Base-by-base conservation (phyloP, 2,113 vertebrate species). In the Pollachius pollachius region DNA sequence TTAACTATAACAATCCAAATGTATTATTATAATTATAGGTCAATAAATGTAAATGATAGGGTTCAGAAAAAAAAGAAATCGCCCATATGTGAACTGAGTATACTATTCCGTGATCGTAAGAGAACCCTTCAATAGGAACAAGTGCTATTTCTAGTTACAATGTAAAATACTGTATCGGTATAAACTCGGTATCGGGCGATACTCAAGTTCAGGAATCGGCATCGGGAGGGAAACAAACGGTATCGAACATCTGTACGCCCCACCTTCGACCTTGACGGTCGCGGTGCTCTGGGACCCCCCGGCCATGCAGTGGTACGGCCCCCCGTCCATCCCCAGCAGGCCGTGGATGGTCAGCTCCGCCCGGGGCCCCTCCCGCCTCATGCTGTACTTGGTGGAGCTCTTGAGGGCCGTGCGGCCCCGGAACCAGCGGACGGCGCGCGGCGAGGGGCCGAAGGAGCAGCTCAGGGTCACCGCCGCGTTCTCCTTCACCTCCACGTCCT, bases 361-460 rank as follows among this genome's bases (percentile, higher is more conserved):
- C 12, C 88, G 90, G 59, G 90, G 89, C 16, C 92, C 92, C 27
- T 96, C 94, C 67, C 93, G 71, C 61, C 70, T 94, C 86, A 95
- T 93, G 69, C 76, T 92, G 89, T 93, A 94, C 71, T 96, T 97
- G 59, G 93, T 92, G 0, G 94, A 95, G 0, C 88, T 78, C 52
- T 92, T 88, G 0, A 99, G 86, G 23, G 89, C 90, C 0, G 67
- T 89, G 15, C 94, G 90, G 0, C 87, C 96, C 84, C 95, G 96
- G 74, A 95, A 98, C 97, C 97, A 99, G 60, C 88, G 91, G 25
- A 99, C 95, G 0, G 92, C 68, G 78, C 96, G 93, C 4, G 97
- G 97, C 19, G 96, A 91, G 0, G 96, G 95, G 59, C 82, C 91
- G 78, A 99, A 99, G 88, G 94, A 93, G 12, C 96, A 99, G 65